Evolutionary conservation across 2,888 invertebrate genomes (phyloP).

Genomic region (Tromatobia lineatoria): DNA sequence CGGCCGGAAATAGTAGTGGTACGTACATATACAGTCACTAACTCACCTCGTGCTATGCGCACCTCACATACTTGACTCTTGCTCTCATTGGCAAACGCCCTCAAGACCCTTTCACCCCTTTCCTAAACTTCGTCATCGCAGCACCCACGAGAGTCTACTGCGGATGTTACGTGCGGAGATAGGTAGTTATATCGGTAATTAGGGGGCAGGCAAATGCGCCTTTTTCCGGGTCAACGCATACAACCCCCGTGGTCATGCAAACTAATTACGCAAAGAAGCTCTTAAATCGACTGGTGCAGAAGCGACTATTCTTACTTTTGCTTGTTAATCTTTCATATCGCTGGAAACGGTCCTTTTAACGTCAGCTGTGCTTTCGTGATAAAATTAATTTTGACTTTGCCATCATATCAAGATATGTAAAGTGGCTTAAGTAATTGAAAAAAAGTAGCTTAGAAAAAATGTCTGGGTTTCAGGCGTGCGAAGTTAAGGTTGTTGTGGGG

Average conservation of each 20-base stretch:
- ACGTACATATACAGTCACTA: neutral
- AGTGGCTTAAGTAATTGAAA: too few relatives aligned
- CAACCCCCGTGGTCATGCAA: conserved; percentile 34
- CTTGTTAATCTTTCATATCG: neutral
- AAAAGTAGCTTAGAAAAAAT: too few relatives aligned
- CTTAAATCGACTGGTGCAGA: conserved; percentile 49
- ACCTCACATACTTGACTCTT: conserved; percentile 31
- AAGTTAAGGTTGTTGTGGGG: too few relatives aligned
- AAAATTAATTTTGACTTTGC: neutral
- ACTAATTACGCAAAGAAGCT: conserved; percentile 64
- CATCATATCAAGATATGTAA: too few relatives aligned
- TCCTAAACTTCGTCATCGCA: conserved; percentile 53
- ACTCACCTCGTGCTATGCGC: neutral
- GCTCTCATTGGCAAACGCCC: conserved; percentile 46
- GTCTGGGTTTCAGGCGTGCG: too few relatives aligned
- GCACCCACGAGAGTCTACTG: conserved; percentile 32
- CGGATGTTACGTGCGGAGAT: conserved; percentile 39
- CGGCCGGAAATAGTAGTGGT: conserved; percentile 4
- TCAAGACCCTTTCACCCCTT: conserved; percentile 53
- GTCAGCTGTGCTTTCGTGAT: neutral
- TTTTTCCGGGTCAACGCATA: conserved; percentile 60
- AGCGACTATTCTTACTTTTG: conserved; percentile 19
- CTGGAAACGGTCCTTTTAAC: neutral
- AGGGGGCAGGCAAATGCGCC: conserved; percentile 43
- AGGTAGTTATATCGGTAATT: conserved; percentile 27